These are phyloP conservation scores for Sarcophilus harrisii DNA, from an alignment of 2,797 vertebrate species.

Conservation along the genomic window DNA sequence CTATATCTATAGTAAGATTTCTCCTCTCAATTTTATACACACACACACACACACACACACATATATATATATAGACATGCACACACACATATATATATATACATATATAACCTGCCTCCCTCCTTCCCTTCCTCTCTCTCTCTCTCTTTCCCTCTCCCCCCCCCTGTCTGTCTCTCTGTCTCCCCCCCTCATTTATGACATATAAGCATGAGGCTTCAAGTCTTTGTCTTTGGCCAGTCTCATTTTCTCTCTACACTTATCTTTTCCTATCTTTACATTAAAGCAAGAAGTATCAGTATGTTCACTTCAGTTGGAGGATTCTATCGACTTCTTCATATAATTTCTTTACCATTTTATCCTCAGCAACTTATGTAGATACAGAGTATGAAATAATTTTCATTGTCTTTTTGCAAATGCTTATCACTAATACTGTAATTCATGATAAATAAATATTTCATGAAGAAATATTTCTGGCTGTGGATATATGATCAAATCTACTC, in stretches of 20 bases:
- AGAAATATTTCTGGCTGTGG: neutral
- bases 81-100: too few relatives aligned
- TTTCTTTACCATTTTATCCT: neutral
- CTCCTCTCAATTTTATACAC: too few relatives aligned
- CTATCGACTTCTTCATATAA: neutral
- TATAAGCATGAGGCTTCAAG: neutral
- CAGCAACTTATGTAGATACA: neutral
- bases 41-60: too few relatives aligned
- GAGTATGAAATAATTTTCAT: neutral
- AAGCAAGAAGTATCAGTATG: neutral
- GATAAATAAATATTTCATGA: neutral
- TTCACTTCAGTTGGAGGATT: neutral
- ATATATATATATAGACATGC: too few relatives aligned
- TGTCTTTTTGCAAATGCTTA: neutral
- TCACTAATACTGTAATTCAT: neutral
- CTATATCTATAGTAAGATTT: neutral
- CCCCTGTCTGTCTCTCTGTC: too few relatives aligned
- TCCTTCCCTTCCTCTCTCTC: too few relatives aligned
- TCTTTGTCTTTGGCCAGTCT: neutral
- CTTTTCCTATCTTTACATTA: neutral
- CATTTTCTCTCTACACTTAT: neutral
- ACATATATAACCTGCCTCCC: too few relatives aligned
- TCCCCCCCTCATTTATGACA: neutral
- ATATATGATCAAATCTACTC: neutral
- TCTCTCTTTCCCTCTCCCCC: too few relatives aligned